Evolutionary conservation across 2,113 vertebrate genomes (phyloP).

Genomic region (Australoheros scitulus): DNA sequence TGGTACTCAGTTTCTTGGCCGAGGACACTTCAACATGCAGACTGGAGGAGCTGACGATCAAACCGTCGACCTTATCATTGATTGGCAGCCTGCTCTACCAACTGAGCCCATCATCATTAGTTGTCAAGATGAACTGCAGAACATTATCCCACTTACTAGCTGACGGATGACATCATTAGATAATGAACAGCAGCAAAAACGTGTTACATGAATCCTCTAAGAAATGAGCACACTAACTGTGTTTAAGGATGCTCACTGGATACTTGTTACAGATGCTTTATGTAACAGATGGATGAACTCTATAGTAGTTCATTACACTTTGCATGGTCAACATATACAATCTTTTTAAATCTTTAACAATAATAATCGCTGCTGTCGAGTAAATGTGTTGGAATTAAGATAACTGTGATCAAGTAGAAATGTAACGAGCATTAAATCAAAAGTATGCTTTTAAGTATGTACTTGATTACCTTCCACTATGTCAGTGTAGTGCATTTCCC

Average conservation of each 20-base stretch:
- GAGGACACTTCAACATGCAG: no score
- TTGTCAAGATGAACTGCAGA: not conserved
- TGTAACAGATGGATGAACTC: not conserved
- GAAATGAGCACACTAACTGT: no score
- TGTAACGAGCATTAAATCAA: not conserved
- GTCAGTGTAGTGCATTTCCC: not conserved
- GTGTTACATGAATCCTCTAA: not conserved
- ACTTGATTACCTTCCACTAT: not conserved
- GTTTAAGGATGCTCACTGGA: not conserved
- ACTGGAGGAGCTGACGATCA: no score
- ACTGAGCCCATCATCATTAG: not conserved
- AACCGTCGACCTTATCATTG: no score
- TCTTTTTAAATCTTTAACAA: not conserved
- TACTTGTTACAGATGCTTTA: not conserved
- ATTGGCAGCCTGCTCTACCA: no score
- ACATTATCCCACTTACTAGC: not conserved
- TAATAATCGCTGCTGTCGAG: not conserved
- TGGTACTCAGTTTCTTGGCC: no score
- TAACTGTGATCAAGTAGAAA: not conserved
- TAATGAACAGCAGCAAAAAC: not conserved
- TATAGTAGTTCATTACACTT: not conserved
- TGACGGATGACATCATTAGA: not conserved
- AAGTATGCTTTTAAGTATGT: not conserved
- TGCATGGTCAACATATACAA: not conserved
- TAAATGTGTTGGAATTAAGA: not conserved